A percentile compares a stretch with the other conserved stretches of the same genome.
These are phyloP conservation scores for Lacerta viridis DNA, from an alignment of 2,797 vertebrate genomes.

Conservation along the genomic window DNA sequence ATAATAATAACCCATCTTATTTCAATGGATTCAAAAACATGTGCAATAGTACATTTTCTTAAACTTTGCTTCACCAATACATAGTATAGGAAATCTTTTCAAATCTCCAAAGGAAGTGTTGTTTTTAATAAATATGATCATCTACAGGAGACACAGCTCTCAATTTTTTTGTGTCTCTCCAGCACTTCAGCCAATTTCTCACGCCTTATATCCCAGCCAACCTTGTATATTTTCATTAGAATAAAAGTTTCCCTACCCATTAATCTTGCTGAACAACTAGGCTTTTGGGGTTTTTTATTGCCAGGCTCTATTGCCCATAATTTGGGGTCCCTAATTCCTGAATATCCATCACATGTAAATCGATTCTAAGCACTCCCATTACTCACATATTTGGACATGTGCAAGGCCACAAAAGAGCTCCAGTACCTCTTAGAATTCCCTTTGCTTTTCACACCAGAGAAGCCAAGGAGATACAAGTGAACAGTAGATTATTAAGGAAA, in stretches of 20 bases:
- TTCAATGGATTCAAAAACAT: no score
- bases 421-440: constrained; percentile 68
- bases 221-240: constrained; percentile 68
- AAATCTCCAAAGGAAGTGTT: neutral
- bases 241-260: constrained; percentile 72
- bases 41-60: no score
- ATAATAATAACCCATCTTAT: no score
- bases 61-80: no score
- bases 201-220: constrained; percentile 57
- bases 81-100: neutral
- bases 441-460: constrained; percentile 67
- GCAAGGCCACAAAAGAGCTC: constrained; percentile 63
- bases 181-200: constrained; percentile 47
- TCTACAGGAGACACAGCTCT: constrained; percentile 1
- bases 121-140: neutral
- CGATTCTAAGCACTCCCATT: constrained; percentile 72
- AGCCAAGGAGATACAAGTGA: constrained; percentile 70
- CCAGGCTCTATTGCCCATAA: constrained; percentile 71
- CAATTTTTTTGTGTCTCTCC: constrained; percentile 30
- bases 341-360: constrained; percentile 73
- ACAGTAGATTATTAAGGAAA: constrained; percentile 59
- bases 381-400: constrained; percentile 75
- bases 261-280: constrained; percentile 70
- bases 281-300: constrained; percentile 34
- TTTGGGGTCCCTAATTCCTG: constrained; percentile 74